Evolutionary conservation across 2,888 invertebrate species (phyloP), one percentile per base, ranked within the genome.

Genomic region (Drosophila buzzatii): DNA sequence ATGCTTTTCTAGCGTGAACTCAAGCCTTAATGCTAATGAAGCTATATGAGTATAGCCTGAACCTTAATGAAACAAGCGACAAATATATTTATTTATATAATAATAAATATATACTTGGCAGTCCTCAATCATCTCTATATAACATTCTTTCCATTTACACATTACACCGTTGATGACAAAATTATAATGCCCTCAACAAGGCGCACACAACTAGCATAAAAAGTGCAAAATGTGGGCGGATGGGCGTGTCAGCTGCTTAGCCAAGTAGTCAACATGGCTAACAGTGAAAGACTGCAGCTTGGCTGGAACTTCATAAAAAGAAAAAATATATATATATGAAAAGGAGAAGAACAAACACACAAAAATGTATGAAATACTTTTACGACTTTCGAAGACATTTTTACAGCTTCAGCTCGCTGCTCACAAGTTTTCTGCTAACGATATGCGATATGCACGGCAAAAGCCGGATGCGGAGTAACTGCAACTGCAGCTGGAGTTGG

Each of bases 371-470:
- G 82, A 89, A 89, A 89, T 90, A 89, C 86, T 89, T 89, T 90
- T 90, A 89, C 85, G 88, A 88, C 85, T 87, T 90, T 85, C 79
- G 82, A 90, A 89, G 90, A 89, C 89, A 89, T 85, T 89, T 89
- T 89, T 89, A 89, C 88, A 89, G 81, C 90, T 89, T 74, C 88
- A 89, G 81, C 90, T 86, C 77, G 74, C 77, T 79, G 74, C 77
- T 79, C 73, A 70, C 77, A 82, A 89, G 70, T 86, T 85, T 85
- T 51, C 49, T 74, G 75, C 86, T 90, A 86, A 86, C 90, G 89
- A 90, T 90, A 86, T 88, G 90, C 90, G 86, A 89, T 86, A 83
- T 86, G 84, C 84, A 84, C 70, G 79, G 49, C 49, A 31, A 66
- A 35, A 70, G 47, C 47, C 62, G 62, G 61, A 65, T 33, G 45